Conservation (phyloP, 2,797 vertebrate species). For the Lacerta bilineata region DNA sequence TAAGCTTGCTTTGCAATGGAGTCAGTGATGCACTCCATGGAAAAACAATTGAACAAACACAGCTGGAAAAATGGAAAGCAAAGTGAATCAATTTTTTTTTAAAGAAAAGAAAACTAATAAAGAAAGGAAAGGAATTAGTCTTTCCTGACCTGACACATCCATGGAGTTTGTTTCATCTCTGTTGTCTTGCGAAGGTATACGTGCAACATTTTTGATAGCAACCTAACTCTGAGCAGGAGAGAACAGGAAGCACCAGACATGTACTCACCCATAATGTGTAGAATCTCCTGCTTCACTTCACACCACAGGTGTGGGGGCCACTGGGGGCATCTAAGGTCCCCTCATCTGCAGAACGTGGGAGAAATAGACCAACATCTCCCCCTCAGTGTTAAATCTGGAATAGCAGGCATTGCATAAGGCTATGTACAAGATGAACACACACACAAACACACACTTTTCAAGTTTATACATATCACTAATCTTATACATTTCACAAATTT, state of each 20-base stretch:
- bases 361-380: background rate
- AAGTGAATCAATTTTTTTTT: background rate
- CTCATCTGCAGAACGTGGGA: background rate
- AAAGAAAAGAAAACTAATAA: too few relatives aligned
- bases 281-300: background rate
- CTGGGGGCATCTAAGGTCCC: background rate
- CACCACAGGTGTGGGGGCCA: background rate
- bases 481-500: too few relatives aligned
- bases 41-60: background rate
- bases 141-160: background rate
- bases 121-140: too few relatives aligned
- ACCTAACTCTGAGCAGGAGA: background rate
- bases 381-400: background rate
- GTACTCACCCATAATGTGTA: too few relatives aligned
- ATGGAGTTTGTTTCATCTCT: background rate
- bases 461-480: too few relatives aligned
- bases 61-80: background rate
- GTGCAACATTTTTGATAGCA: rapidly evolving
- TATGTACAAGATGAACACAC: too few relatives aligned
- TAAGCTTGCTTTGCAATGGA: too few relatives aligned
- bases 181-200: background rate
- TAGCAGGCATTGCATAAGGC: background rate
- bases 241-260: background rate
- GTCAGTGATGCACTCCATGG: too few relatives aligned
- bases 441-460: too few relatives aligned